A percentile compares a stretch with the other conserved stretches of the same genome.
Evolutionary conservation across 2,888 invertebrate genomes (phyloP).

Genomic region (Sialis fuliginosa): DNA sequence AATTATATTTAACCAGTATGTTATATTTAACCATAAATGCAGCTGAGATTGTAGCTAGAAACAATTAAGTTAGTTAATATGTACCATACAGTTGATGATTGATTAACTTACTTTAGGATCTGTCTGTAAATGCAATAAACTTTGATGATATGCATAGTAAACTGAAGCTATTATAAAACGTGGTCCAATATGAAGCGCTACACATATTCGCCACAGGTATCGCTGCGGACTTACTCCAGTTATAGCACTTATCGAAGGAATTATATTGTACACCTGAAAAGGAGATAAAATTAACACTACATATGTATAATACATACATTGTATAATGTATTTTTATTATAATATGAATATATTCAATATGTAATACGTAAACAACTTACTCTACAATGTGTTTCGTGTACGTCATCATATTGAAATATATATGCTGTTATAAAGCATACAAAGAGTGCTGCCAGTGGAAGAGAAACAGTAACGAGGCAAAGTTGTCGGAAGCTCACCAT

Average conservation of each 20-base stretch:
- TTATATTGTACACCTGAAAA: constrained; percentile 75
- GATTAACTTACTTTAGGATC: constrained; percentile 28
- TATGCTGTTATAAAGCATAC: constrained; percentile 79
- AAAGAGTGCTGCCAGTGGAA: constrained; percentile 70
- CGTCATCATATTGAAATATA: constrained; percentile 81
- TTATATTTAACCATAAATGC: constrained; percentile 44
- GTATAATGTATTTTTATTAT: background rate
- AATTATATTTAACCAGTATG: constrained; percentile 68
- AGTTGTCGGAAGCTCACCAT: constrained; percentile 60
- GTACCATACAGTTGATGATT: constrained; percentile 3
- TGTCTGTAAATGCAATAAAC: constrained; percentile 39
- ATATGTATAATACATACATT: no score
- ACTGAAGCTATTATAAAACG: constrained; percentile 76
- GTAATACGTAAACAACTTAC: constrained; percentile 35
- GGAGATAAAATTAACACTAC: background rate
- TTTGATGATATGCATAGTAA: constrained; percentile 65
- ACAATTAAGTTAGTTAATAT: constrained; percentile 5
- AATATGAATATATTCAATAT: background rate
- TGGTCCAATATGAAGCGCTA: constrained; percentile 83
- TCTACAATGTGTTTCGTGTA: constrained; percentile 88
- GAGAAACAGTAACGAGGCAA: constrained; percentile 65
- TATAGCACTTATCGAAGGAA: constrained; percentile 90
- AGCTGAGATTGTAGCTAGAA: constrained; percentile 33
- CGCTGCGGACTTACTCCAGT: constrained; percentile 85
- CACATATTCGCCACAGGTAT: constrained; percentile 82